phyloP scores from a whole-genome alignment of 2,113 vertebrate genomes.

The Nothocercus nigrocapillus region DNA sequence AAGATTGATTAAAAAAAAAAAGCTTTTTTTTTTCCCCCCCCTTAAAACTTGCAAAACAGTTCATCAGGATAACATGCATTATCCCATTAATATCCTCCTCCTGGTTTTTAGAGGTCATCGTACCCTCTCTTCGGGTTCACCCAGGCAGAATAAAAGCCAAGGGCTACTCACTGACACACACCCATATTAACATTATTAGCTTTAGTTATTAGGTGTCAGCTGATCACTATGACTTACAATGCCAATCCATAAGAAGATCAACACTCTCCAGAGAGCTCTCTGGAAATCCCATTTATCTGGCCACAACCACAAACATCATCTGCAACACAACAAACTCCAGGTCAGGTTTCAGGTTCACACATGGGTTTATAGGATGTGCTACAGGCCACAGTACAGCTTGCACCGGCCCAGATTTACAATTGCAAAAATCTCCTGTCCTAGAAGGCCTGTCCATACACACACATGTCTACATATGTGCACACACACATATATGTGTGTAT shows the following conservation, averaged over 20 bases:
- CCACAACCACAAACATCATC: background rate
- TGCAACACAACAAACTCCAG: background rate
- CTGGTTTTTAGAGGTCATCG: background rate
- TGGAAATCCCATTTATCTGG: background rate
- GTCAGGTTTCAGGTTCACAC: background rate
- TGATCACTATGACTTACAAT: background rate
- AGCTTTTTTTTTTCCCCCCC: background rate
- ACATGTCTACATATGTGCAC: rapidly evolving
- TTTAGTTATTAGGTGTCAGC: background rate
- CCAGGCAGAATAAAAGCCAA: background rate
- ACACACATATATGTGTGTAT: background rate
- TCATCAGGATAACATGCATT: background rate
- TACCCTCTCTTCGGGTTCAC: background rate
- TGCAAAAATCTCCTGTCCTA: background rate
- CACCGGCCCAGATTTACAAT: background rate
- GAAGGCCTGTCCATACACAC: rapidly evolving
- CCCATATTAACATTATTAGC: rapidly evolving
- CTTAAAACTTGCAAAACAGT: background rate
- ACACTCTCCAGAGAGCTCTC: background rate
- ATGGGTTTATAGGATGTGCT: rapidly evolving
- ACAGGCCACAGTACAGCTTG: background rate
- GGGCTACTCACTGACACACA: background rate
- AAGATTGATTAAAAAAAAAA: background rate
- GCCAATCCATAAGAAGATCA: background rate
- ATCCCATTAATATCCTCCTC: background rate